Base-by-base conservation (phyloP, 2,797 vertebrate genomes). In the Bryconaethiops microstoma region DNA sequence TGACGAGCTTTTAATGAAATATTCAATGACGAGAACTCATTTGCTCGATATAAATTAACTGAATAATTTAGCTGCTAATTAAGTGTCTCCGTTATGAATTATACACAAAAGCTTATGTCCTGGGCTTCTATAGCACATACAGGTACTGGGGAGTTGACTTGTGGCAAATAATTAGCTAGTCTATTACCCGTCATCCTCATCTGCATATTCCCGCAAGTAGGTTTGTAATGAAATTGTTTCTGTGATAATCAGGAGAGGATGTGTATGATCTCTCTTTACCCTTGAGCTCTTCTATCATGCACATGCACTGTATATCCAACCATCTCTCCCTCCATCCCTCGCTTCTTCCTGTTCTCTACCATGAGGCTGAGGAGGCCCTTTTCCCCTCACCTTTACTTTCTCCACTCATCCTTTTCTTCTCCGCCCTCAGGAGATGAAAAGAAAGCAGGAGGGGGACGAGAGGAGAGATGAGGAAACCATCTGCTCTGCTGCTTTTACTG, bases 181-280 rank as follows among this genome's bases (percentile, higher is more conserved):
- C 88, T 92, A 91, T 93, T 92, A 92, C 92, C 90, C 89, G 94
- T 92, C 91, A 90, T 77, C 86, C 86, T 92, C 89, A 89, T 93
- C 88, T 92, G 88, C 91, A 90, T 88, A 85, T 82, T 90, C 89
- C 89, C 86, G 3, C 82, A 88, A 91, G 90, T 88, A 89, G 89
- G 71, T 64, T 86, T 90, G 87, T 92, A 92, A 93, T 93, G 92
- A 93, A 91, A 93, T 91, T 87, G 91, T 92, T 94, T 91, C 90
- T 78, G 88, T 89, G 87, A 87, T 92, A 91, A 92, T 90, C 87
- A 90, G 88, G 92, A 86, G 84, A 90, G 85, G 88, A 64, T 80
- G 65, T 59, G 74, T 60, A 40, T 40, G 62, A 59, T 77, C 70
- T 39, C 12, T 60, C 35, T 78, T 78, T 82, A 67, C 62, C 80